Evolutionary conservation across 2,113 vertebrate genomes (phyloP), one percentile per base, ranked within the genome.

Genomic region (Syrmaticus mikado): DNA sequence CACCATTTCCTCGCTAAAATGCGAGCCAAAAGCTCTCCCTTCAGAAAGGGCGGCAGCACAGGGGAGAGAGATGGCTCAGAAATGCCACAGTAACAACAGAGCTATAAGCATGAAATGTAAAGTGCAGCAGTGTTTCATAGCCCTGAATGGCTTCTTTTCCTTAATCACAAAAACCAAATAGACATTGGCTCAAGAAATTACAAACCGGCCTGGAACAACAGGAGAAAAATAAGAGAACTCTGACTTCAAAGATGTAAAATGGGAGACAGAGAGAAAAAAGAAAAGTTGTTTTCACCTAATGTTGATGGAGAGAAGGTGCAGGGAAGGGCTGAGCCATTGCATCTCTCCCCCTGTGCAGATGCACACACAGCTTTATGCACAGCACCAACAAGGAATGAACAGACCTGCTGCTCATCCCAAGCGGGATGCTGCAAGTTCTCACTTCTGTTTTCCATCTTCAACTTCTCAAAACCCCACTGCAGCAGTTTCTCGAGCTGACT

Each of bases 101-200:
- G n/a, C 13, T 28, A 0, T 6, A 80, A 38, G 0, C n/a, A 14
- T 14, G 18, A 79, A 71, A 70, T 2, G 3, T 4, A 25, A 61
- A 28, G 68, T 53, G 1, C 13, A 60, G 32, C 34, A 66, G 7
- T 61, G 21, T 46, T 84, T 76, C 27, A 40, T 5, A 73, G 36
- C 24, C 45, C 40, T 22, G 14, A 64, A 14, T 20, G 55, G 34
- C 46, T 76, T 71, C 53, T 30, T 30, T 34, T 46, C 9, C 14
- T 30, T 21, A 1, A 1, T 43, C 53, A 62, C 8, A 10, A 40
- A 58, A 24, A 30, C 40, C 53, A 88, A 90, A 82, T 3, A 34
- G 0, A 5, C 13, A 57, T 53, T 20, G 28, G 27, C 43, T 53
- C 36, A 73, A 48, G 61, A 61, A 30, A 12, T 13, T 55, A 67